Evolutionary conservation across 1,140 invertebrate genomes (phyloP), one percentile per base, ranked within the genome.

Genomic region (Ptiloglossa arizonensis): DNA sequence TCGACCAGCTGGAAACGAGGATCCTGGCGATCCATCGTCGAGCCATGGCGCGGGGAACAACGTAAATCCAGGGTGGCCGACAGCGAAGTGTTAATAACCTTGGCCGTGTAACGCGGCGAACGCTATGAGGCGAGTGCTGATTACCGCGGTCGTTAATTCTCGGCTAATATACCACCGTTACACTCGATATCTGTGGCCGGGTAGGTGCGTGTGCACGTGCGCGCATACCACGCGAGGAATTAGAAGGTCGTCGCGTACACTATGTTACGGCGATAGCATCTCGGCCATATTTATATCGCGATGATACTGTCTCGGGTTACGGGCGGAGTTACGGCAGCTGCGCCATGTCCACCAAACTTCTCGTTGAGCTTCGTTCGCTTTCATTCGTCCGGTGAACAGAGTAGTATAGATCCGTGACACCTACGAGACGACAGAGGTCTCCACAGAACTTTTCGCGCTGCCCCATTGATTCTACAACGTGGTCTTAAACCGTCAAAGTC

Each of bases 231-330:
- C 62, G 52, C 83, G 83, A 89, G 83, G 86, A 90, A 90, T 90
- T 90, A 90, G 88, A 85, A 86, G 83, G 78, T 85, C 84, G 83
- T 81, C 79, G 72, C 82, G 86, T 87, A 88, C 87, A 90, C 86
- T 90, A 89, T 79, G 79, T 89, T 87, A 88, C 80, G 41, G 69
- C 78, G 88, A 90, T 90, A 89, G 22, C 78, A 90, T 90, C 89
- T 87, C 70, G 68, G 62, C 70, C 64, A 69, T 84, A 85, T 85
- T 85, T 85, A 85, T 78, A 85, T 85, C 83, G 35, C 72, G 82
- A 85, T 81, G 83, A 85, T 81, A 85, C 83, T 84, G 79, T 81
- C 83, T 85, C 82, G 82, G 72, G 73, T 85, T 85, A 83, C 83
- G 70, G 57, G 24, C 54, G 52, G 69, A 85, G 57, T 85, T 85